A percentile compares a stretch with the other conserved stretches of the same genome.
Conservation (phyloP, 37 sponge, comb jelly and placozoan species). For the Lycopodina hypogea region DNA sequence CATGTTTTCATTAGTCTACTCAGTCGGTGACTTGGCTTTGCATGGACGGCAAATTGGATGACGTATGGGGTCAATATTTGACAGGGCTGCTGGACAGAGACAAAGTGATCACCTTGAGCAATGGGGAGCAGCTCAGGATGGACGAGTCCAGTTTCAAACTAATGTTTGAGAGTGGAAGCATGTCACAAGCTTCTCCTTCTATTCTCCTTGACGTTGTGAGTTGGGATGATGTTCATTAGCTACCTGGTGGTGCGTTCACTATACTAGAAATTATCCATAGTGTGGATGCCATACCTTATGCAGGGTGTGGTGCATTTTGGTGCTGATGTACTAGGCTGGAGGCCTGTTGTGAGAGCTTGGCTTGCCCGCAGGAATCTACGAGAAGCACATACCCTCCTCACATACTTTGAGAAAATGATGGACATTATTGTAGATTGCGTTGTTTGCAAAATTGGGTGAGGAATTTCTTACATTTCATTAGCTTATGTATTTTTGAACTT, state of each 20-base stretch:
- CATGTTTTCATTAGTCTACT: no score
- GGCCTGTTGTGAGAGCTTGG: conserved; percentile 70
- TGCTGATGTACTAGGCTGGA: conserved; percentile 71
- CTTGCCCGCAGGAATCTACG: conserved; percentile 35
- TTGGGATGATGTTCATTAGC: neutral
- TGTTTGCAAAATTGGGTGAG: conserved; percentile 33
- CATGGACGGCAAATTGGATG: conserved; percentile 52
- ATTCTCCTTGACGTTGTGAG: conserved; percentile 54
- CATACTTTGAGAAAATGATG: conserved; percentile 34
- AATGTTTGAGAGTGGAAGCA: conserved; percentile 73
- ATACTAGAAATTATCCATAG: no score
- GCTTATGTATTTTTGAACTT: neutral
- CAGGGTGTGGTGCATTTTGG: conserved; percentile 86
- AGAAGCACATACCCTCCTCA: conserved; percentile 57
- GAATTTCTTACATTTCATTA: neutral
- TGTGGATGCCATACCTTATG: no score
- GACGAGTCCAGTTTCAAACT: conserved; percentile 47
- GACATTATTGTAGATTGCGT: conserved; percentile 43
- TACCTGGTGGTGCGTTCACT: no score
- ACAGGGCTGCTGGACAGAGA: conserved; percentile 21
- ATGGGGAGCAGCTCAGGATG: conserved; percentile 71
- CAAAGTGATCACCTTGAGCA: conserved; percentile 45
- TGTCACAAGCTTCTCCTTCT: conserved; percentile 61
- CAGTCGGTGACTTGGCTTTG: conserved; percentile 62
- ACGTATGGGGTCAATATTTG: conserved; percentile 44